Evolutionary conservation across 1,140 invertebrate genomes (phyloP).

Genomic region (Delia radicum): DNA sequence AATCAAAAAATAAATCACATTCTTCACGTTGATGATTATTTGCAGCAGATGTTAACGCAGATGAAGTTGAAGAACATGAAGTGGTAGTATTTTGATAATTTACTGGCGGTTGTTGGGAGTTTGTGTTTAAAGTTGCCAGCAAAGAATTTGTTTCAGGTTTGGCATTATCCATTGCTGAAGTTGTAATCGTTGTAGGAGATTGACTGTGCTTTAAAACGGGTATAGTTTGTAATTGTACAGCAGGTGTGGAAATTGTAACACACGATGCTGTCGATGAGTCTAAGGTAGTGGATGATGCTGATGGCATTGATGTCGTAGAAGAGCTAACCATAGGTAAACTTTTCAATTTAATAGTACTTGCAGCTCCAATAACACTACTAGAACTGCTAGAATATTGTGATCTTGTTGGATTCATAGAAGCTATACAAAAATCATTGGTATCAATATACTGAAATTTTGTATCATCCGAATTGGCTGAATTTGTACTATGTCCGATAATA

Average conservation of each 20-base stretch:
- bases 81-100: neutral
- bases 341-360: conserved; percentile 19
- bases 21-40: conserved; percentile 39
- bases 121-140: neutral
- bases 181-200: neutral
- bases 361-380: conserved; percentile 25
- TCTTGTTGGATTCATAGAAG: conserved; percentile 17
- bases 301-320: neutral
- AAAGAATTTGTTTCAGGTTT: neutral
- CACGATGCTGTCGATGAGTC: neutral
- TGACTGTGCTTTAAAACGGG: neutral
- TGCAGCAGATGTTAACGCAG: neutral
- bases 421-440: conserved; percentile 27
- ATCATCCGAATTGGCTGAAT: conserved; percentile 28
- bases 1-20: conserved; percentile 51
- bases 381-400: conserved; percentile 17
- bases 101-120: neutral
- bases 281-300: neutral
- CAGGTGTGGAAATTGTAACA: conserved; percentile 6
- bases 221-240: conserved; percentile 9
- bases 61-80: neutral
- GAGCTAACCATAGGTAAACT: conserved; percentile 25
- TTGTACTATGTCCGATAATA: conserved; percentile 25
- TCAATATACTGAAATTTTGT: conserved; percentile 41
- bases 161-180: neutral